Conservation (phyloP, 1,140 invertebrate genomes). For the Drosophila asahinai region DNA sequence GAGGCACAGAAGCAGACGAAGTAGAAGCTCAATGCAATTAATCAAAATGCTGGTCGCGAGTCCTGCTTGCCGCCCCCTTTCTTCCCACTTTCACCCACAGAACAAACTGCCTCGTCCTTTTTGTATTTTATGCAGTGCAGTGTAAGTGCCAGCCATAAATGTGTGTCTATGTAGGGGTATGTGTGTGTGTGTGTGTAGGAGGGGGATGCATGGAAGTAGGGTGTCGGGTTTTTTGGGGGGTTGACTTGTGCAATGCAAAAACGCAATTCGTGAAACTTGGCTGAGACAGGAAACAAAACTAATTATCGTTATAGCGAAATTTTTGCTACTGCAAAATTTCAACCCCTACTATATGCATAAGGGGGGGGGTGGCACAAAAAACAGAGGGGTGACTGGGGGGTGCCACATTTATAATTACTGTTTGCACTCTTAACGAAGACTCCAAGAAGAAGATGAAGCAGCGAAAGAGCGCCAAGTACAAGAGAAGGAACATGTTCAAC, state of each 20-base stretch:
- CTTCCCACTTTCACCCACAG: neutral
- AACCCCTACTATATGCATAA: slow-evolving; percentile 1
- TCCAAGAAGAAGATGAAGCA: slow-evolving; percentile 21
- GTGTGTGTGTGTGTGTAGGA: neutral
- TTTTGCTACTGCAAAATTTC: slow-evolving; percentile 31
- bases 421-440: slow-evolving; percentile 76
- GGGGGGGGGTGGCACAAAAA: slow-evolving; percentile 6
- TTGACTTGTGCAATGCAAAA: slow-evolving; percentile 39
- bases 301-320: slow-evolving; percentile 73
- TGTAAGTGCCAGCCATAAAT: slow-evolving; percentile 53
- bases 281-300: slow-evolving; percentile 71
- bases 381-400: neutral
- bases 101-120: slow-evolving; percentile 13
- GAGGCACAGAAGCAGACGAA: neutral
- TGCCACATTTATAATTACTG: slow-evolving; percentile 76
- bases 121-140: slow-evolving; percentile 34
- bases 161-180: slow-evolving; percentile 6
- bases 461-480: neutral
- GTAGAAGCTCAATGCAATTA: slow-evolving; percentile 65
- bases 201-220: neutral
- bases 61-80: neutral
- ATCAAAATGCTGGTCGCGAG: slow-evolving; percentile 60
- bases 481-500: slow-evolving; percentile 7
- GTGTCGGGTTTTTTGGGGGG: neutral
- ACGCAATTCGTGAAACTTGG: slow-evolving; percentile 53